These are phyloP conservation scores for Emydocephalus ijimae DNA, from an alignment of 2,113 vertebrate species.

Conservation along the genomic window DNA sequence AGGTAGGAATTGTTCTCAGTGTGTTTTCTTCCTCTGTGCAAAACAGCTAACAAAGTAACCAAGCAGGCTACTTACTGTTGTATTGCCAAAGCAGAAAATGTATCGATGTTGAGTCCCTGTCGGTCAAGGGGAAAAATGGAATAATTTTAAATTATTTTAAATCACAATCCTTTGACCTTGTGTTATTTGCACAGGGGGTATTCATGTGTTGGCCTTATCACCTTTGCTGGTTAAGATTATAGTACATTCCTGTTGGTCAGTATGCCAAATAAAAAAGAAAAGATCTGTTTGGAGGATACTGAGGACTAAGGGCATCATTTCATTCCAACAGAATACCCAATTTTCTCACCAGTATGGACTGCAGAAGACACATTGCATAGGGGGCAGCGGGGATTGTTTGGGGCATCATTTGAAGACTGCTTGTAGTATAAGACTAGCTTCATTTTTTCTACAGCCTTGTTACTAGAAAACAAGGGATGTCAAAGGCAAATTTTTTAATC, in stretches of 20 bases:
- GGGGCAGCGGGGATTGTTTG: not conserved
- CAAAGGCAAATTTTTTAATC: constrained; percentile 79
- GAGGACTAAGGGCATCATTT: not conserved
- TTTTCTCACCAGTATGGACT: not conserved
- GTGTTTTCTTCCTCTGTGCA: constrained; percentile 45
- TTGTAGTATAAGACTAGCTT: constrained; percentile 28
- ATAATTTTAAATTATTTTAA: constrained; percentile 3
- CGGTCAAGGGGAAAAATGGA: constrained; percentile 18
- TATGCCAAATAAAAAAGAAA: constrained; percentile 4
- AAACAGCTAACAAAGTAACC: constrained; percentile 30
- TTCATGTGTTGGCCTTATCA: not conserved
- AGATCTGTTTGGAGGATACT: not conserved
- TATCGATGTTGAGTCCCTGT: constrained; percentile 28
- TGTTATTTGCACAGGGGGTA: constrained; percentile 7
- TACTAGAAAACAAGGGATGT: constrained; percentile 71
- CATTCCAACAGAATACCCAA: not conserved
- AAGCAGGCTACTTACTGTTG: constrained; percentile 31
- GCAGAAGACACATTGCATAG: not conserved
- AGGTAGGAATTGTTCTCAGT: constrained; percentile 40
- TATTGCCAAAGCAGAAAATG: constrained; percentile 33
- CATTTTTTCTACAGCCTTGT: constrained; percentile 60
- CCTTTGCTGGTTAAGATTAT: not conserved
- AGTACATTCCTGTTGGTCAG: not conserved
- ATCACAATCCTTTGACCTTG: not conserved
- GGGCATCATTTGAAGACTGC: constrained; percentile 13